phyloP scores from a whole-genome alignment of 2,113 vertebrate genomes.

The Egretta garzetta region DNA sequence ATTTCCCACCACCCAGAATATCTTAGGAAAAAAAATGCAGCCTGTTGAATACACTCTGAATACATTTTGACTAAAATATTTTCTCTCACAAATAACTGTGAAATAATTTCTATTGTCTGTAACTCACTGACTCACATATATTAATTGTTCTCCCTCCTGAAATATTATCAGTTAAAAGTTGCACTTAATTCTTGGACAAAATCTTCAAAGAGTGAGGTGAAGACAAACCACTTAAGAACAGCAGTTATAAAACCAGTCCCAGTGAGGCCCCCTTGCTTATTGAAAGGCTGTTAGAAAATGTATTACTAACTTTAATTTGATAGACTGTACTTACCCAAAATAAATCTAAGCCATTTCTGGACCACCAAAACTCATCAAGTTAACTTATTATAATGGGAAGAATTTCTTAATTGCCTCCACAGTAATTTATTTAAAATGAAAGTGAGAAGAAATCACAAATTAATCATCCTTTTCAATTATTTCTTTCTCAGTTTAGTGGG shows the following conservation, averaged over 20 bases:
- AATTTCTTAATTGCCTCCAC: not conserved
- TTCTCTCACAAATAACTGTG: not conserved
- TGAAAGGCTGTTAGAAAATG: not conserved
- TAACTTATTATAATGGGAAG: not conserved
- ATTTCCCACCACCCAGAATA: not conserved
- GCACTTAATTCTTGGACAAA: not conserved
- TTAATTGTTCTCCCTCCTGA: not conserved
- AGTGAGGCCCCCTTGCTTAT: not conserved
- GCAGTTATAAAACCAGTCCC: not conserved
- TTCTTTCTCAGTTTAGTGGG: not conserved
- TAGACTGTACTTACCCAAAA: not conserved
- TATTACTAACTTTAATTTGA: slow-evolving; percentile 3
- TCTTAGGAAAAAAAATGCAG: not conserved
- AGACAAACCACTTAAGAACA: not conserved
- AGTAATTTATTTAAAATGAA: slow-evolving; percentile 12
- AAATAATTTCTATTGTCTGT: not conserved
- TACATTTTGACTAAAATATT: not conserved
- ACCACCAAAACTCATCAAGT: not conserved
- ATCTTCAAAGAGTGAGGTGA: not conserved
- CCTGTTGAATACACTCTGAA: not conserved
- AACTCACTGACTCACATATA: not conserved
- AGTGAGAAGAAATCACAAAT: slow-evolving; percentile 8
- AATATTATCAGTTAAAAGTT: not conserved
- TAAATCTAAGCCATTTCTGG: slow-evolving; percentile 5
- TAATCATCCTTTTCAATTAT: not conserved